Evolutionary conservation across 2,888 invertebrate genomes (phyloP).

Genomic region (Scrobipalpa atriplicella): DNA sequence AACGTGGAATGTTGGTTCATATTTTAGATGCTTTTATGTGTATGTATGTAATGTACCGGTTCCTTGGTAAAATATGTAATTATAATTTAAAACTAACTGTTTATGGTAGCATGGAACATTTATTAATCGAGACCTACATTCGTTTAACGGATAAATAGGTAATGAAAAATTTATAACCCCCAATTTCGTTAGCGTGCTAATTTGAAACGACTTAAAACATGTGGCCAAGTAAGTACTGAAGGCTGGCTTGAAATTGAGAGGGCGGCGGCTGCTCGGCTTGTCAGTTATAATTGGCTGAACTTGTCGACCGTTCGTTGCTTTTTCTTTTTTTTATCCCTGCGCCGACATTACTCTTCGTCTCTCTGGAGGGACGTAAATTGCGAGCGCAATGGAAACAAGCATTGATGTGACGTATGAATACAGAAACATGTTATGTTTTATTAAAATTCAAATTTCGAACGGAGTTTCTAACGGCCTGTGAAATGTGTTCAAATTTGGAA

Average conservation of each 20-base stretch:
- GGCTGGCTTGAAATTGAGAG: slow-evolving; percentile 68
- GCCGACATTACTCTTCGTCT: slow-evolving; percentile 80
- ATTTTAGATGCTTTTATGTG: background rate
- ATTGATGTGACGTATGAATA: slow-evolving; percentile 78
- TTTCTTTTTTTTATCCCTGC: slow-evolving; percentile 68
- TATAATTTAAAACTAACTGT: background rate
- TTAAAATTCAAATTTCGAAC: slow-evolving; percentile 72
- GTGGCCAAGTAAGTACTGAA: slow-evolving; percentile 46
- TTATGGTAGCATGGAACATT: background rate
- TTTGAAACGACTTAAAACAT: slow-evolving; percentile 27
- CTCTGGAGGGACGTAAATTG: slow-evolving; percentile 79
- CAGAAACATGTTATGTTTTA: slow-evolving; percentile 69
- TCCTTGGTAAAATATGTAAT: background rate
- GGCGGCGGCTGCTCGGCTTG: slow-evolving; percentile 72
- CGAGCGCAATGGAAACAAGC: slow-evolving; percentile 73
- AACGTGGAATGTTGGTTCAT: background rate
- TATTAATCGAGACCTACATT: slow-evolving; percentile 17
- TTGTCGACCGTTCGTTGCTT: slow-evolving; percentile 75
- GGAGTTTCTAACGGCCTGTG: slow-evolving; percentile 53
- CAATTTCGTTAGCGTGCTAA: slow-evolving; percentile 28
- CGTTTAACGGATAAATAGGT: slow-evolving; percentile 22
- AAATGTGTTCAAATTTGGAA: slow-evolving; percentile 41
- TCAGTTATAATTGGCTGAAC: slow-evolving; percentile 83
- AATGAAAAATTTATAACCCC: slow-evolving; percentile 26
- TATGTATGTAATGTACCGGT: background rate